Conservation (phyloP, 1,140 invertebrate genomes). For the Pseudachorutes palmiensis region DNA sequence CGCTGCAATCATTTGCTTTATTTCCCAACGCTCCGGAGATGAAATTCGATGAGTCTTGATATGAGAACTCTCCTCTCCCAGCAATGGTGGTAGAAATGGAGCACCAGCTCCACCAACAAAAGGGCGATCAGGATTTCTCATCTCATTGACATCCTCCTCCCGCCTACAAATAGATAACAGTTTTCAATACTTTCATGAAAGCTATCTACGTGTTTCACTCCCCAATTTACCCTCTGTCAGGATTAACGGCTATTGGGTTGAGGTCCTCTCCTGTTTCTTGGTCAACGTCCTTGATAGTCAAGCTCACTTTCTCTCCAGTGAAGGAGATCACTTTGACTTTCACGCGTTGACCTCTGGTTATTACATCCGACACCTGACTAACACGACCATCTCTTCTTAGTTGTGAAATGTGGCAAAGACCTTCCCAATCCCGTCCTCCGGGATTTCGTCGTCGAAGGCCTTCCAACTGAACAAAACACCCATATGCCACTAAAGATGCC, state of each 20-base stretch:
- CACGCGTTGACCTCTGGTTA: slow-evolving; percentile 80
- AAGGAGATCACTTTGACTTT: slow-evolving; percentile 87
- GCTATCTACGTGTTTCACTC: not conserved
- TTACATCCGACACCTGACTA: slow-evolving; percentile 88
- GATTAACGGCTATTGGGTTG: slow-evolving; percentile 61
- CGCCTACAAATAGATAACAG: slow-evolving; percentile 8
- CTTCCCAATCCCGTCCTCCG: too few relatives aligned
- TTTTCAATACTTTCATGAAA: not conserved
- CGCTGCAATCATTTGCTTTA: slow-evolving; percentile 79
- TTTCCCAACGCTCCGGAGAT: slow-evolving; percentile 89
- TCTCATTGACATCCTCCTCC: slow-evolving; percentile 35
- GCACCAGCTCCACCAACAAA: slow-evolving; percentile 60
- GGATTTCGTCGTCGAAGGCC: slow-evolving; percentile 68
- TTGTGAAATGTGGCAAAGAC: slow-evolving; percentile 96
- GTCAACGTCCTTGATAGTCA: slow-evolving; percentile 98
- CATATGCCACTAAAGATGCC: slow-evolving; percentile 91
- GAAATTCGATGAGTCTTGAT: slow-evolving; percentile 84
- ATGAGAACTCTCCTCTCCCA: slow-evolving; percentile 65
- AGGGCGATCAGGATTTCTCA: slow-evolving; percentile 77
- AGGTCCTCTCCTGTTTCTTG: slow-evolving; percentile 90
- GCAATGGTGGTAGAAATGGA: slow-evolving; percentile 54
- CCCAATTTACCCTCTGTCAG: slow-evolving; percentile 1
- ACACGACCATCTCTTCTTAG: slow-evolving; percentile 85
- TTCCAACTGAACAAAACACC: slow-evolving; percentile 94
- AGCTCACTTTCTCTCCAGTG: slow-evolving; percentile 85